A percentile compares a stretch with the other conserved stretches of the same genome.
Conservation (phyloP, 1,140 invertebrate species). For the Drosophila pandora region DNA sequence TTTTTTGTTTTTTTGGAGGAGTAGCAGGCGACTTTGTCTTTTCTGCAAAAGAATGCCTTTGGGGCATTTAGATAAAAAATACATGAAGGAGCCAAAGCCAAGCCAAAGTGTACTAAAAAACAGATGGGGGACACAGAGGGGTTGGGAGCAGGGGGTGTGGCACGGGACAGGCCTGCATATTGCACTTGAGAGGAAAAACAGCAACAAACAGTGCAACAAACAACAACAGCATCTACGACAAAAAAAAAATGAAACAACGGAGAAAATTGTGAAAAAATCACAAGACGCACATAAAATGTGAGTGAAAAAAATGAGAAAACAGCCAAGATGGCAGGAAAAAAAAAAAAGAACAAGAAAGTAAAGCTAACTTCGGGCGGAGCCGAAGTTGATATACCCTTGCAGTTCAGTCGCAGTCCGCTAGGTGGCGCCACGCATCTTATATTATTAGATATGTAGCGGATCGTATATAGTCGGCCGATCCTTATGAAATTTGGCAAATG, state of each 20-base stretch:
- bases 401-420: too few species aligned
- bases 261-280: conserved; percentile 53
- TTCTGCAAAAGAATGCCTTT: conserved; percentile 70
- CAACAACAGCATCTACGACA: conserved; percentile 20
- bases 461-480: too few species aligned
- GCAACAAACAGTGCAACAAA: conserved; percentile 1
- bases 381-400: too few species aligned
- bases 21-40: conserved; percentile 60
- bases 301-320: conserved; percentile 13
- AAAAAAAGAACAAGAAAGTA: too few species aligned
- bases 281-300: conserved; percentile 71
- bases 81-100: conserved; percentile 60
- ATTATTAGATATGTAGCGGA: too few species aligned
- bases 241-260: conserved; percentile 25
- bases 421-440: too few species aligned
- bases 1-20: conserved; percentile 43
- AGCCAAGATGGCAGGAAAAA: conserved; percentile 12
- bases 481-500: too few species aligned
- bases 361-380: too few species aligned
- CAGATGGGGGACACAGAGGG: conserved; percentile 2
- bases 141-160: background rate
- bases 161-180: conserved; percentile 33
- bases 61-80: conserved; percentile 78
- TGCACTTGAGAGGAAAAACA: conserved; percentile 63
- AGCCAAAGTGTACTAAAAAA: conserved; percentile 45